Evolutionary conservation across 2,113 vertebrate species (phyloP), one percentile per base, ranked within the genome.

Genomic region (Etia nguti): DNA sequence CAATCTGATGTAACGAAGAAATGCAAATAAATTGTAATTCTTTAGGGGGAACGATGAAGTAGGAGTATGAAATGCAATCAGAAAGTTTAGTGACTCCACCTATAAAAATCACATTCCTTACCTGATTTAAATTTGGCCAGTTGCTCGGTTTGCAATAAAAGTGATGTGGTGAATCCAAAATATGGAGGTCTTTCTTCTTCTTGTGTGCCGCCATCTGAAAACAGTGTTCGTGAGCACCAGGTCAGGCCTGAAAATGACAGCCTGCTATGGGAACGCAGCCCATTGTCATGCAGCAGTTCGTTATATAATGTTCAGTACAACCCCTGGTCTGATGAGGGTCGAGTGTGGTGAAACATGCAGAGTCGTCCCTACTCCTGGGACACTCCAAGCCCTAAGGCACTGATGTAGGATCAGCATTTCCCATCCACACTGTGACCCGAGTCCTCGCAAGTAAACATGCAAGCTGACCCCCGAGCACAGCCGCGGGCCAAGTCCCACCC

Each of bases 401-500:
- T 59, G 86, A 79, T 90, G 88, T 82, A 36, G 68, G 90, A 91
- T 95, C 90, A 83, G 91, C 55, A 7, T 89, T 88, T 92, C 90
- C 89, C 90, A 81, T 92, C 92, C 88, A 31, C 22, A 56, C 85
- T 36, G 82, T 83, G 91, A 93, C 92, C 92, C 26, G 34, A 9
- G 62, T 60, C 85, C 59, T 79, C 65, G 59, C 79, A 55, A 81
- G 89, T 81, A 93, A 92, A 93, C 88, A 92, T 77, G 56, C 70
- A 31, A 50, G 79, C 82, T 81, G 88, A 89, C 90, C 94, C 82
- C 29, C 3, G 6, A 80, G 90, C 85, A 36, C 54, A 43, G 89
- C 93, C 79, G 57, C 48, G 6, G 88, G 90, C 84, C 84, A 81
- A 85, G 92, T 90, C 90, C 92, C 90, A 11, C 93, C 93, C 91